Evolutionary conservation across 1,140 invertebrate genomes (phyloP).

Genomic region (Drosophila sproati): DNA sequence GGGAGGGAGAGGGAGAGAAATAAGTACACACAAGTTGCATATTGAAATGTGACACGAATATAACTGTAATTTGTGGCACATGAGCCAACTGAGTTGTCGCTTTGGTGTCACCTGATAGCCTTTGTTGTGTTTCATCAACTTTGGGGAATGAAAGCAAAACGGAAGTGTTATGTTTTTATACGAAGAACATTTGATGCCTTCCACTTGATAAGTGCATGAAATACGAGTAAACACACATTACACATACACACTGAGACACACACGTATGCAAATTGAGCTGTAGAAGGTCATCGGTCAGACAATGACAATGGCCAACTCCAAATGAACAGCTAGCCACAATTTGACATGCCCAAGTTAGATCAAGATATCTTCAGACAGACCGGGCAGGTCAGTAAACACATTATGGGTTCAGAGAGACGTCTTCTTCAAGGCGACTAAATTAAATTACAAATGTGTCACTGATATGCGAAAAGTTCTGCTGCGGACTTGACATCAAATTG

Average conservation of each 20-base stretch:
- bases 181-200: constrained; percentile 36
- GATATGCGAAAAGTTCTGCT: constrained; percentile 22
- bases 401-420: too few species aligned
- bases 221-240: constrained; percentile 21
- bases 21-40: constrained; percentile 10
- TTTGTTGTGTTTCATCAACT: constrained; percentile 8
- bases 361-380: too few species aligned
- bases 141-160: constrained; percentile 31
- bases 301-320: constrained; percentile 1
- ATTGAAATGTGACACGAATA: constrained; percentile 37
- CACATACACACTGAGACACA: constrained; percentile 10
- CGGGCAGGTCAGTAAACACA: too few species aligned
- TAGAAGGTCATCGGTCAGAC: constrained; percentile 37
- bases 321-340: too few species aligned
- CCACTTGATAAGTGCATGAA: constrained; percentile 54
- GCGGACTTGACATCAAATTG: constrained; percentile 26
- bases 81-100: constrained; percentile 5
- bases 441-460: constrained; percentile 11
- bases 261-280: constrained; percentile 2
- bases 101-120: constrained; percentile 36
- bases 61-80: constrained; percentile 27
- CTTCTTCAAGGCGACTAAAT: not conserved
- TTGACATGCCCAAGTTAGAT: too few species aligned
- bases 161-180: constrained; percentile 55
- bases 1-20: constrained; percentile 7